These are phyloP conservation scores for Sturnus vulgaris DNA, from an alignment of 2,113 vertebrate genomes.

Conservation along the genomic window DNA sequence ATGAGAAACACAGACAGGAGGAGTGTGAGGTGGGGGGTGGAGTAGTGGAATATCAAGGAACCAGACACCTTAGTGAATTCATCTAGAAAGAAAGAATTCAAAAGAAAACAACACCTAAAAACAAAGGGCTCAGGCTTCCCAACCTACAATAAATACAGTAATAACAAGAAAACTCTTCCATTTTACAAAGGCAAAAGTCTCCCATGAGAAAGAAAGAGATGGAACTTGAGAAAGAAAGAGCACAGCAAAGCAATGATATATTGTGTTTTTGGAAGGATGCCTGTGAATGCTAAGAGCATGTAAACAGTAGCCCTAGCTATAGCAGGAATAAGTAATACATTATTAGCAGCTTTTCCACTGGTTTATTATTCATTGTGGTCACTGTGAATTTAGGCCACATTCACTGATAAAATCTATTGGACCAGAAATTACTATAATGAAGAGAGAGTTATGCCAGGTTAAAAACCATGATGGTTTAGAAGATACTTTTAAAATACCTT, in stretches of 20 bases:
- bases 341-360: neutral
- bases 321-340: neutral
- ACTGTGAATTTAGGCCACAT: neutral
- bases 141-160: neutral
- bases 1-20: neutral
- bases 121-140: neutral
- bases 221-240: neutral
- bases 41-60: neutral
- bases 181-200: neutral
- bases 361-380: neutral
- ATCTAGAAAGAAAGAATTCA: neutral
- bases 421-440: neutral
- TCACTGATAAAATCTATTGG: neutral
- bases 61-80: neutral
- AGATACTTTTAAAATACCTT: neutral
- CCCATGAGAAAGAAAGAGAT: neutral
- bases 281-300: neutral
- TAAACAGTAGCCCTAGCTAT: neutral
- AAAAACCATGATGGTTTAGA: neutral
- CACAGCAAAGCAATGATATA: neutral
- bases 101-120: neutral
- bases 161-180: neutral
- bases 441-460: neutral
- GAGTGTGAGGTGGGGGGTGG: neutral
- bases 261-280: neutral